phyloP scores from a whole-genome alignment of 2,888 invertebrate species.

The Polydrusus tereticollis region DNA sequence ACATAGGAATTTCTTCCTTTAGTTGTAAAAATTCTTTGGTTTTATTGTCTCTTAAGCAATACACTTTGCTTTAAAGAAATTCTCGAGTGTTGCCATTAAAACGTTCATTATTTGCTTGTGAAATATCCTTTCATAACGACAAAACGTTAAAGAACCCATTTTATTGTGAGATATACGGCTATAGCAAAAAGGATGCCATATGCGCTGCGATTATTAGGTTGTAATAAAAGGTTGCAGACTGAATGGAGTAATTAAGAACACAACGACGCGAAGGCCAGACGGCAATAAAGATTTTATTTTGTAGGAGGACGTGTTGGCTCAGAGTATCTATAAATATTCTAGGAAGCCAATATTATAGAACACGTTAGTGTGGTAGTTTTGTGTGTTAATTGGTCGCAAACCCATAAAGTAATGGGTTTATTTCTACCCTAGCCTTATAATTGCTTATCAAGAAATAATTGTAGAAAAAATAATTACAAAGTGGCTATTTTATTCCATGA shows the following conservation, averaged over 20 bases:
- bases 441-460: too few relatives aligned
- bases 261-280: slow-evolving; percentile 21
- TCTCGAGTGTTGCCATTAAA: slow-evolving; percentile 11
- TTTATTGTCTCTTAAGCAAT: too few relatives aligned
- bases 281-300: slow-evolving; percentile 8
- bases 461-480: too few relatives aligned
- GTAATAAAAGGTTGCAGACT: slow-evolving; percentile 32
- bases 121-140: slow-evolving; percentile 12
- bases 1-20: too few relatives aligned
- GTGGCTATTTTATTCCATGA: too few relatives aligned
- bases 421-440: too few relatives aligned
- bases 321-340: too few relatives aligned
- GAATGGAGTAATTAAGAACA: slow-evolving; percentile 35
- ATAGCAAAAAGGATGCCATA: slow-evolving; percentile 19
- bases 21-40: too few relatives aligned
- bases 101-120: slow-evolving; percentile 9
- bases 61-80: background rate
- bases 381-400: too few relatives aligned
- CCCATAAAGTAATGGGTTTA: too few relatives aligned
- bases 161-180: slow-evolving; percentile 21
- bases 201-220: slow-evolving; percentile 28
- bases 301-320: background rate
- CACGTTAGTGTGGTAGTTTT: too few relatives aligned
- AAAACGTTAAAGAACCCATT: slow-evolving; percentile 13
- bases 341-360: too few relatives aligned